Evolutionary conservation across 2,797 vertebrate species (phyloP), one percentile per base, ranked within the genome.

Genomic region (Melanotaenia boesemani): DNA sequence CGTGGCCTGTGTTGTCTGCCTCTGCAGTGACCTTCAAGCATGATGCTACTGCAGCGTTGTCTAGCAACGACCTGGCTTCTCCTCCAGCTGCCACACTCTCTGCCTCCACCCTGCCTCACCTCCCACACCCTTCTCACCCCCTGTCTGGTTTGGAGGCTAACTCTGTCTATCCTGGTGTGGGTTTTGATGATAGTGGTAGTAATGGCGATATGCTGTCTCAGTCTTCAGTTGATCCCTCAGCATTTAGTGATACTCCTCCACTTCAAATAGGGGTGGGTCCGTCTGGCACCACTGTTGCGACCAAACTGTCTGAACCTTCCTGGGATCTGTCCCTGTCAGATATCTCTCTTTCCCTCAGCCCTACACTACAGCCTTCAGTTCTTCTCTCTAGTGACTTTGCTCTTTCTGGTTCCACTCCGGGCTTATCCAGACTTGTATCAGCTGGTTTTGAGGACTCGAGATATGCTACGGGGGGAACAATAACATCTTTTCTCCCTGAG

Each of bases 151-250:
- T 93, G 93, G 88, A 89, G 76, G 84, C 88, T 67, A 86, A 87
- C 70, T 69, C 82, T 69, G 76, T 92, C 80, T 94, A 91, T 92
- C 93, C 92, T 89, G 90, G 91, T 90, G 89, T 79, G 39, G 76
- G 93, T 86, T 91, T 91, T 56, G 69, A 94, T 88, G 88, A 90
- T 73, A 62, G 86, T 80, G 89, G 91, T 92, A 90, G 92, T 85
- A 84, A 91, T 93, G 92, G 91, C 92, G 93, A 94, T 93, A 88
- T 93, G 83, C 80, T 92, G 88, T 90, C 95, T 94, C 95, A 95
- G 95, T 94, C 94, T 85, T 91, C 84, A 18, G 80, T 86, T 57
- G 91, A 95, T 86, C 86, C 91, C 57, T 70, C 93, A 74, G 84
- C 91, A 82, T 91, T 93, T 94, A 90, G 88, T 86, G 78, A 82